These are phyloP conservation scores for Dendropsophus ebraccatus DNA, from an alignment of 2,113 vertebrate species.

Conservation along the genomic window DNA sequence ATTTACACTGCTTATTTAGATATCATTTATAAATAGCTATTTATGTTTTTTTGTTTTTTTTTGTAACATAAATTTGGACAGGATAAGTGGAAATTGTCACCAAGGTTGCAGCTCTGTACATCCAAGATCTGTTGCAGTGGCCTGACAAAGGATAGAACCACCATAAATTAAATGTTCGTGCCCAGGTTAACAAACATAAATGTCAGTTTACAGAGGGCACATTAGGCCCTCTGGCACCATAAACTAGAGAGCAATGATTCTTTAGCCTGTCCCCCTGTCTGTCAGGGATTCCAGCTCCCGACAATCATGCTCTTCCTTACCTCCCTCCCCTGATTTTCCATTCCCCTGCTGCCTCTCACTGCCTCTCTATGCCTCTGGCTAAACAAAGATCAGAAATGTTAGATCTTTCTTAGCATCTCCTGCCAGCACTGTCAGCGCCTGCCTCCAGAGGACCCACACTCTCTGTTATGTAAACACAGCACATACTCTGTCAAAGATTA, in stretches of 20 bases:
- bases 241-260: constrained; percentile 1
- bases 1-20: too few relatives aligned
- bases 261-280: constrained; percentile 50
- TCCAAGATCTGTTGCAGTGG: background rate
- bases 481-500: constrained; percentile 80
- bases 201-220: constrained; percentile 22
- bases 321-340: constrained; percentile 64
- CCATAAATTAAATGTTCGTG: background rate
- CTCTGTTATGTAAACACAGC: constrained; percentile 78
- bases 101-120: background rate
- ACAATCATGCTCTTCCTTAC: constrained; percentile 43
- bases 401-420: constrained; percentile 82
- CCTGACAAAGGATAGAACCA: background rate
- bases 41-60: background rate
- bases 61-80: background rate
- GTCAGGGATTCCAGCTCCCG: constrained; percentile 38
- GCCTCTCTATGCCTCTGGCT: constrained; percentile 78
- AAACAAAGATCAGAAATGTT: constrained; percentile 77
- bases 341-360: constrained; percentile 67
- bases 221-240: constrained; percentile 1
- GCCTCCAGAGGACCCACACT: constrained; percentile 68
- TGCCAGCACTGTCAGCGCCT: constrained; percentile 74
- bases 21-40: too few relatives aligned
- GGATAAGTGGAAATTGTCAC: background rate
- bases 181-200: constrained; percentile 17